Percentiles rank a stretch among this genome's conserved stretches.
These are phyloP conservation scores for Acanthornis magna DNA, from an alignment of 2,797 vertebrate species.

Conservation along the genomic window DNA sequence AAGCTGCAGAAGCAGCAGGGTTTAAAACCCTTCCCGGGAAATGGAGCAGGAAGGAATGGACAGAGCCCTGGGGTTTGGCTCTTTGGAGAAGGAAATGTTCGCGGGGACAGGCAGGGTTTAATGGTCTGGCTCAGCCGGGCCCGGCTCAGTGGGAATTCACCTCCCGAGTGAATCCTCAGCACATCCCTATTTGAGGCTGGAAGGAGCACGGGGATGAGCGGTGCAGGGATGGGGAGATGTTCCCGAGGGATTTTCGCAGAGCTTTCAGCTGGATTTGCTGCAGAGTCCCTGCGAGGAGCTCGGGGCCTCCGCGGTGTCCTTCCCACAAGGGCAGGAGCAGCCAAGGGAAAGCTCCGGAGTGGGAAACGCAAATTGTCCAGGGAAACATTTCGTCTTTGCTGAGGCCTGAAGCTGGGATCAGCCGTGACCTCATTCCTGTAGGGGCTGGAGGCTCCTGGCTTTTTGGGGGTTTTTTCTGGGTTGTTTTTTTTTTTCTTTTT, in stretches of 20 bases:
- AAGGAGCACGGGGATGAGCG: neutral
- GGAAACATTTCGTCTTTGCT: neutral
- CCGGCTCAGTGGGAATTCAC: too few relatives aligned
- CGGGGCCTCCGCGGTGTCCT: accelerated
- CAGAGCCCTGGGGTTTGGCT: too few relatives aligned
- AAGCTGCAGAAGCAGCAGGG: too few relatives aligned
- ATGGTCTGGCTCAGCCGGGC: too few relatives aligned
- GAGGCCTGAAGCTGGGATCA: neutral
- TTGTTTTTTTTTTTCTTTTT: too few relatives aligned
- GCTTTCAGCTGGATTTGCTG: neutral
- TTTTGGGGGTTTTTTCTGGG: neutral
- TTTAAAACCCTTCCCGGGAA: too few relatives aligned
- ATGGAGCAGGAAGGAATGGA: too few relatives aligned
- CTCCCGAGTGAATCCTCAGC: too few relatives aligned
- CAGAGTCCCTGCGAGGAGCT: neutral
- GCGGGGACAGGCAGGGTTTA: too few relatives aligned
- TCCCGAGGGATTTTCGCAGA: neutral
- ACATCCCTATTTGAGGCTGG: neutral
- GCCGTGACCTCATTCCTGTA: accelerated
- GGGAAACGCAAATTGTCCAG: neutral
- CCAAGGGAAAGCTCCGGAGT: neutral
- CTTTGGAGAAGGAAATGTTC: too few relatives aligned
- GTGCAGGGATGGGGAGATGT: neutral
- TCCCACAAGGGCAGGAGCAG: neutral
- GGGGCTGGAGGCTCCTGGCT: accelerated